Percentiles rank a stretch among this genome's conserved stretches.
phyloP scores from a whole-genome alignment of 1,140 invertebrate genomes.

The Thaumatotibia leucotreta region DNA sequence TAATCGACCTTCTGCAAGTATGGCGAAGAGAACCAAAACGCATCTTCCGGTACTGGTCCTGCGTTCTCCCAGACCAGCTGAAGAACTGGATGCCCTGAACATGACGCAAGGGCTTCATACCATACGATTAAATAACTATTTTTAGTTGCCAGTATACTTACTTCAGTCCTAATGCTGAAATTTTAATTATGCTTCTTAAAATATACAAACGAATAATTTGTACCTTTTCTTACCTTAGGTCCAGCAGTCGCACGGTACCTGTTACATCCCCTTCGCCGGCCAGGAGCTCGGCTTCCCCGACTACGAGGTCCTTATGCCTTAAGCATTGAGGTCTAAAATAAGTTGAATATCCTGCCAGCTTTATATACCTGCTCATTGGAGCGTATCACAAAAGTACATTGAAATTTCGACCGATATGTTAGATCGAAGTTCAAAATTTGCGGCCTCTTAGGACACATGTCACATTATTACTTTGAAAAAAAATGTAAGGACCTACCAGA shows the following conservation, averaged over 20 bases:
- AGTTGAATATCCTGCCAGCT: background rate
- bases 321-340: constrained; percentile 21
- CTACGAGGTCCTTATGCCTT: constrained; percentile 83
- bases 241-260: constrained; percentile 79
- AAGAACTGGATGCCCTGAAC: too few species aligned
- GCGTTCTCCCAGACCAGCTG: too few species aligned
- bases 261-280: constrained; percentile 85
- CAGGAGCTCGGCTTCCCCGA: constrained; percentile 84
- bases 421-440: background rate
- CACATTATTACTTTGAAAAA: too few species aligned
- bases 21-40: too few species aligned
- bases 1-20: too few species aligned
- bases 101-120: too few species aligned
- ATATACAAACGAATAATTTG: background rate
- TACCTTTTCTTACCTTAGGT: constrained; percentile 53
- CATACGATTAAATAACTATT: too few species aligned
- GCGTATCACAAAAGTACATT: background rate
- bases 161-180: background rate
- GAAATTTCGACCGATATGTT: background rate
- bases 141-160: too few species aligned
- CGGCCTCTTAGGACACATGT: background rate
- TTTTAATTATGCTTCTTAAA: background rate
- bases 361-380: background rate
- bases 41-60: too few species aligned
- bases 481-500: background rate